Evolutionary conservation across 2,113 vertebrate genomes (phyloP).

Genomic region (Cygnus buccinator): DNA sequence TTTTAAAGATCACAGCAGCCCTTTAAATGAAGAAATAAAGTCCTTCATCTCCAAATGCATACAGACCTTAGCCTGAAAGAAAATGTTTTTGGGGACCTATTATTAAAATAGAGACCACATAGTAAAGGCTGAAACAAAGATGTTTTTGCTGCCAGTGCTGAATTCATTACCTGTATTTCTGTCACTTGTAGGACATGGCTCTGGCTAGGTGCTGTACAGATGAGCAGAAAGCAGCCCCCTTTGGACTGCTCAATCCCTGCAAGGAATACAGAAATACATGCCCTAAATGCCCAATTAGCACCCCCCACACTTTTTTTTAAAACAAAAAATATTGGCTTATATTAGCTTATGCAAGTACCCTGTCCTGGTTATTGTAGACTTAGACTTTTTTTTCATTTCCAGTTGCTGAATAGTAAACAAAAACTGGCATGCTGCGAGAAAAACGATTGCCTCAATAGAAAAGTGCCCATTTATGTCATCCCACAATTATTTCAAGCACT

Average conservation of each 20-base stretch:
- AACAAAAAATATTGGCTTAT: not conserved
- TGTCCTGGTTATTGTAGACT: not conserved
- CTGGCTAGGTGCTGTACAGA: not conserved
- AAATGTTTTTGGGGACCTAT: not conserved
- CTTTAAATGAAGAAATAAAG: slow-evolving; percentile 7
- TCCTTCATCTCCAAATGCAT: not conserved
- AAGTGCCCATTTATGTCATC: slow-evolving; percentile 63
- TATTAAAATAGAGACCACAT: not conserved
- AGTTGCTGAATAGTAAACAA: slow-evolving; percentile 47
- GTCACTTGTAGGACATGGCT: not conserved
- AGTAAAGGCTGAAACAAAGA: not conserved
- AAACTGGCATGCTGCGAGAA: slow-evolving; percentile 29
- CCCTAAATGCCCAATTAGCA: not conserved
- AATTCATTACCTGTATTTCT: not conserved
- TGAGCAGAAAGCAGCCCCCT: not conserved
- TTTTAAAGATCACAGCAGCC: not conserved
- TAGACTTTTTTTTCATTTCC: not conserved
- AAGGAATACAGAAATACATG: not conserved
- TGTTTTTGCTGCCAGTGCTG: not conserved
- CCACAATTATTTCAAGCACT: slow-evolving; percentile 55
- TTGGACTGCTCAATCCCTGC: not conserved
- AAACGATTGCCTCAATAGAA: slow-evolving; percentile 48
- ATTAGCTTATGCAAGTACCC: not conserved
- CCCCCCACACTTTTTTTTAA: rapidly evolving
- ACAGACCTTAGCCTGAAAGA: not conserved